A percentile compares a stretch with the other conserved stretches of the same genome.
phyloP scores from a whole-genome alignment of 1,140 invertebrate species.

The Ips nitidus region DNA sequence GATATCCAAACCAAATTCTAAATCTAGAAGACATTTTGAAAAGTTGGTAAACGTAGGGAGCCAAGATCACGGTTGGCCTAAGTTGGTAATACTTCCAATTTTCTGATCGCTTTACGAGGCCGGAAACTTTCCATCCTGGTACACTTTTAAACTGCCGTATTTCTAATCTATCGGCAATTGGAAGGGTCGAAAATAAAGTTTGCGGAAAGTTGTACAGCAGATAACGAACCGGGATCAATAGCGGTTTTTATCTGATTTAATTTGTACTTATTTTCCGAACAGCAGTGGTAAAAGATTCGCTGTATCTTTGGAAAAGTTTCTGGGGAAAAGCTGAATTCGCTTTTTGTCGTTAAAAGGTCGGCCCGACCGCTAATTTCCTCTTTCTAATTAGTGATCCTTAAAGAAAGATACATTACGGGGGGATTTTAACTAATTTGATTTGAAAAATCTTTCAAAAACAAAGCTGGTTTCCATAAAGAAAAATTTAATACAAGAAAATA shows the following conservation, averaged over 20 bases:
- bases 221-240: constrained; percentile 13
- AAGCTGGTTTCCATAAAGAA: too few relatives aligned
- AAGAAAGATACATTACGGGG: too few relatives aligned
- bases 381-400: too few relatives aligned
- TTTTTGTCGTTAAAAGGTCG: not conserved
- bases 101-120: not conserved
- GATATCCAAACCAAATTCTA: too few relatives aligned
- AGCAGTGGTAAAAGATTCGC: constrained; percentile 3
- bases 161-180: not conserved
- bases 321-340: constrained; percentile 6
- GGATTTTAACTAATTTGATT: too few relatives aligned
- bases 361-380: too few relatives aligned
- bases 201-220: not conserved
- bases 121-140: not conserved
- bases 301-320: constrained; percentile 4
- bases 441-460: too few relatives aligned
- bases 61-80: too few relatives aligned
- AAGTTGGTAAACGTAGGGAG: too few relatives aligned
- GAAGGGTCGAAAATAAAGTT: not conserved
- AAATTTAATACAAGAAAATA: too few relatives aligned
- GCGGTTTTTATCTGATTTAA: constrained; percentile 16
- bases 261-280: constrained; percentile 10
- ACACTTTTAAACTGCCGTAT: not conserved
- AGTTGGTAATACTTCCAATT: too few relatives aligned
- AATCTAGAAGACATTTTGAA: too few relatives aligned